Base-by-base conservation (phyloP, 2,113 vertebrate species). In the Quiscalus mexicanus region DNA sequence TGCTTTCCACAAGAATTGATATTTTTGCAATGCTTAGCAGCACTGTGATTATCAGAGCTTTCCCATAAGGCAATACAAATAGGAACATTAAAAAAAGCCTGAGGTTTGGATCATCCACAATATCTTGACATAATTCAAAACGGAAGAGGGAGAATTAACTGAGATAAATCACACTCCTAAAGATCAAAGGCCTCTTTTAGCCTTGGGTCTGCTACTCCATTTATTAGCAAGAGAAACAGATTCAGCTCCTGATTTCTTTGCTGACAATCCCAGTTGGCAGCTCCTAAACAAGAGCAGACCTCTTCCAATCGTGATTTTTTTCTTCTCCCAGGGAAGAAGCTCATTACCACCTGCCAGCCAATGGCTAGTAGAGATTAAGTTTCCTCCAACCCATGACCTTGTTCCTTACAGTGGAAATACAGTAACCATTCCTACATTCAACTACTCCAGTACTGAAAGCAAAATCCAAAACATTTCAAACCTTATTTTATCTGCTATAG, bases 401-500 rank as follows among this genome's bases (percentile, higher is more conserved):
- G 35, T 22, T 90, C 77, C 80, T 94, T 52, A 83, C 55, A 59
- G 56, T 15, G 39, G 33, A 88, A 90, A 94, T 59, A 73, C 68
- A n/a, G 56, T 60, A 90, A 67, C 41, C 39, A 2, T 56, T 77
- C 53, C 82, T 90, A 82, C 55, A 47, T 53, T 82, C 63, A 83
- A 82, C 80, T 95, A 92, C 39, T 78, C 44, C 85, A 74, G 79
- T 53, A 75, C 49, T 6, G n/a, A 96, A 92, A 96, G 70, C 62
- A 86, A 87, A 84, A 84, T 11, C 74, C 39, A 28, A 49, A 86
- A 12, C 52, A 31, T 33, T 84, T 47, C 9, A 81, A 83, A 81
- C n/a, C 33, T 47, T 71, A 67, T 86, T 92, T 95, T 97, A 98
- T 82, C 97, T 95, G 80, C 97, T 98, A 37, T 97, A 97, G 84